phyloP scores from a whole-genome alignment of 2,888 invertebrate species.

The Neoscelio sp. region DNA sequence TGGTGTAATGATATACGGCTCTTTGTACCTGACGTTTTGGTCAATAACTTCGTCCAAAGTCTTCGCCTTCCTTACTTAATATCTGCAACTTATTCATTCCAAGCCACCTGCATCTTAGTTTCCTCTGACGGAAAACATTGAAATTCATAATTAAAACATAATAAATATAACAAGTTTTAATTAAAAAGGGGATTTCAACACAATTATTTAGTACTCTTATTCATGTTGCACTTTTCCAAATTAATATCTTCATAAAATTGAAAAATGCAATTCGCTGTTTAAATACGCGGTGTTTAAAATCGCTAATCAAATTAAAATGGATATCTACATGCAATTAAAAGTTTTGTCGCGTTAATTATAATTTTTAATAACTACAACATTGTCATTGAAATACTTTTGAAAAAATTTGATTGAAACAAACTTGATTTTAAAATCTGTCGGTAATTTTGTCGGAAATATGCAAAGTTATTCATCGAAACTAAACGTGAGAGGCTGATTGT shows the following conservation, averaged over 20 bases:
- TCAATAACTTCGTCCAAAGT: slow-evolving; percentile 18
- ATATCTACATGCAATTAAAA: slow-evolving; percentile 34
- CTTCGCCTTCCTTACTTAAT: slow-evolving; percentile 1
- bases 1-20: slow-evolving; percentile 4
- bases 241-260: slow-evolving; percentile 7
- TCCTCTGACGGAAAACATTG: background rate
- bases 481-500: slow-evolving; percentile 36
- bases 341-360: slow-evolving; percentile 34
- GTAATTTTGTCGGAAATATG: slow-evolving; percentile 42
- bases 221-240: too few species aligned
- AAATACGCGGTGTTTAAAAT: slow-evolving; percentile 16
- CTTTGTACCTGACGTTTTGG: slow-evolving; percentile 20
- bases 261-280: slow-evolving; percentile 5
- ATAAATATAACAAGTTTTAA: background rate
- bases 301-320: slow-evolving; percentile 16
- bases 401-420: slow-evolving; percentile 32
- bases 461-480: slow-evolving; percentile 53
- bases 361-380: slow-evolving; percentile 14
- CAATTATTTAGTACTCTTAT: too few species aligned
- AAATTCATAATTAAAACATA: background rate
- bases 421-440: slow-evolving; percentile 27
- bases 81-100: slow-evolving; percentile 3
- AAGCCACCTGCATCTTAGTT: background rate
- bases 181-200: slow-evolving; percentile 1
- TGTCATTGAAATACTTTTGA: slow-evolving; percentile 31